A percentile compares a stretch with the other conserved stretches of the same genome.
Evolutionary conservation across 1,140 invertebrate genomes (phyloP).

Genomic region (Pemphigus obesinymphae): DNA sequence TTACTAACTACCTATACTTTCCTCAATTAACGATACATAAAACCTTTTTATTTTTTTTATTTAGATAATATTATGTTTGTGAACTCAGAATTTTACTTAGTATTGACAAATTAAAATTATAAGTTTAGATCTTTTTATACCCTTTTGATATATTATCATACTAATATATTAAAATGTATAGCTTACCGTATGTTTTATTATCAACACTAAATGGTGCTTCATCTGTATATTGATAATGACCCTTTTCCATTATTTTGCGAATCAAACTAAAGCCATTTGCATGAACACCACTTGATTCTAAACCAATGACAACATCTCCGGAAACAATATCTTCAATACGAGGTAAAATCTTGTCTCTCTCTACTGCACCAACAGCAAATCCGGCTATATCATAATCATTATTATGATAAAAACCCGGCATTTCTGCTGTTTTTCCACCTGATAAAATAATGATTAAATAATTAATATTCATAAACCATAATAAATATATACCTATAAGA

Average conservation of each 20-base stretch:
- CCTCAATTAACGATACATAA: too few relatives aligned
- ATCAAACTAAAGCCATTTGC: slow-evolving; percentile 96
- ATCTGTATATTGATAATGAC: slow-evolving; percentile 61
- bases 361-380: slow-evolving; percentile 88
- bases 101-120: too few relatives aligned
- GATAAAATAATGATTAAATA: slow-evolving; percentile 42
- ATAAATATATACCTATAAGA: slow-evolving; percentile 64
- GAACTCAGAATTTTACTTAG: too few relatives aligned
- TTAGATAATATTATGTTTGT: too few relatives aligned
- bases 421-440: slow-evolving; percentile 94
- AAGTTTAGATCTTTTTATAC: too few relatives aligned
- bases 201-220: slow-evolving; percentile 77
- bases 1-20: too few relatives aligned
- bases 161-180: not conserved
- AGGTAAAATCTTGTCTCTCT: slow-evolving; percentile 65
- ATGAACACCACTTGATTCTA: slow-evolving; percentile 86
- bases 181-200: slow-evolving; percentile 53
- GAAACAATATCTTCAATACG: slow-evolving; percentile 57
- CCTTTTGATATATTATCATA: too few relatives aligned
- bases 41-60: too few relatives aligned
- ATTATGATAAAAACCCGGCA: slow-evolving; percentile 85
- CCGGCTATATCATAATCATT: slow-evolving; percentile 94
- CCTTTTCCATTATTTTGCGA: slow-evolving; percentile 68
- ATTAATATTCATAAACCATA: not conserved
- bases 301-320: slow-evolving; percentile 80